phyloP scores from a whole-genome alignment of 2,797 vertebrate species.

The Cyclopterus lumpus region DNA sequence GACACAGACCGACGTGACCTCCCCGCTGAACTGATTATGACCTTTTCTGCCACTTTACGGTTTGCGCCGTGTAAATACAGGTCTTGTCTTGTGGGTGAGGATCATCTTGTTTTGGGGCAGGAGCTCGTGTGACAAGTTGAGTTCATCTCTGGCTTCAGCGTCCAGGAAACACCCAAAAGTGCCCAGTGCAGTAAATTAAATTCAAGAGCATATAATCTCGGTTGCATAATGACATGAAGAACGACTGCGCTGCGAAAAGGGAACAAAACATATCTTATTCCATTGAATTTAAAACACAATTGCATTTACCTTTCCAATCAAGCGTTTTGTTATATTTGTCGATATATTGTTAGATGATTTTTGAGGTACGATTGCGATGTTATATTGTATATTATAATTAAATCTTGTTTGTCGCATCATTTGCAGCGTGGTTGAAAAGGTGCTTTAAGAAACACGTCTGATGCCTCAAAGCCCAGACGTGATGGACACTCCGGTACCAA shows the following conservation, averaged over 20 bases:
- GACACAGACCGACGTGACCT: constrained; percentile 47
- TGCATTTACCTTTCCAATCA: neutral
- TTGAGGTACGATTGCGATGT: neutral
- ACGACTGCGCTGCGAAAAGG: neutral
- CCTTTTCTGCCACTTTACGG: constrained; percentile 8
- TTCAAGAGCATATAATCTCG: neutral
- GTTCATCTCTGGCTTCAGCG: constrained; percentile 5
- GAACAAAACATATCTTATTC: neutral
- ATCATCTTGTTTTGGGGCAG: constrained; percentile 37
- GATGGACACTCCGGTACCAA: neutral
- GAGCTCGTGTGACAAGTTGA: constrained; percentile 15
- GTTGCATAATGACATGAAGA: neutral
- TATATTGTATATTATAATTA: no score
- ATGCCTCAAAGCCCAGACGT: neutral
- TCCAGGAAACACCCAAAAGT: neutral
- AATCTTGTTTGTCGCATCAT: neutral
- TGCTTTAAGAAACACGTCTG: constrained; percentile 5
- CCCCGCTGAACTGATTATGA: constrained; percentile 49
- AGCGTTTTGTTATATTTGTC: neutral
- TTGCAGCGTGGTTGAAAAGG: neutral
- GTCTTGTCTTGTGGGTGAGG: constrained; percentile 1
- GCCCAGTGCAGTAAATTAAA: neutral
- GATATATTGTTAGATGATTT: neutral
- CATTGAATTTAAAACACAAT: neutral
- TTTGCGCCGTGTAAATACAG: constrained; percentile 25